Conservation (phyloP, 2,113 vertebrate species). For the Scortum barcoo region DNA sequence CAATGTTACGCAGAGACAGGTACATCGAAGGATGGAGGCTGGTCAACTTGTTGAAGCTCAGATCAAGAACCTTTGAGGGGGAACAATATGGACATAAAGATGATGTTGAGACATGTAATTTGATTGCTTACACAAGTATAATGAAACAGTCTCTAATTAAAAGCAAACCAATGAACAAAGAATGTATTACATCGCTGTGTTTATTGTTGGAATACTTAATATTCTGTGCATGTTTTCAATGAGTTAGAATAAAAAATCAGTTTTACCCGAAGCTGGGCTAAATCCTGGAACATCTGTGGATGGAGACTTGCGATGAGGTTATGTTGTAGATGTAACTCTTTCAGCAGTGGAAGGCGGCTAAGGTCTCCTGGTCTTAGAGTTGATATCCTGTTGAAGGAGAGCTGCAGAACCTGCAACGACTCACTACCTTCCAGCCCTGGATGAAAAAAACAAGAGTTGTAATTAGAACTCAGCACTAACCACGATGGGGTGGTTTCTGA, state of each 20-base stretch:
- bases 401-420: slow-evolving; percentile 83
- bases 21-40: slow-evolving; percentile 78
- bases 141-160: neutral
- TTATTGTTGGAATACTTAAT: neutral
- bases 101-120: slow-evolving; percentile 1
- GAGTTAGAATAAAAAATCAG: neutral
- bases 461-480: slow-evolving; percentile 22
- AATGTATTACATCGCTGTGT: neutral
- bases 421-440: slow-evolving; percentile 73
- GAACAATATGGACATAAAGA: slow-evolving; percentile 21
- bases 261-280: slow-evolving; percentile 87
- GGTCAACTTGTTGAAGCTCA: slow-evolving; percentile 88
- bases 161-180: neutral
- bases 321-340: slow-evolving; percentile 84
- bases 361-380: slow-evolving; percentile 80
- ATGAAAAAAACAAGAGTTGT: slow-evolving; percentile 35
- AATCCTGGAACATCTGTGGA: slow-evolving; percentile 84
- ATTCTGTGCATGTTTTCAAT: neutral
- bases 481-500: neutral
- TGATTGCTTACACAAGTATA: neutral
- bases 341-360: slow-evolving; percentile 82
- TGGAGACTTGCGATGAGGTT: slow-evolving; percentile 88
- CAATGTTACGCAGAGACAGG: slow-evolving; percentile 81
- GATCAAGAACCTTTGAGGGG: slow-evolving; percentile 85
- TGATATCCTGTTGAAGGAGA: slow-evolving; percentile 88